Base-by-base conservation (phyloP, 2,888 invertebrate genomes). In the Brachyopa scutellaris region DNA sequence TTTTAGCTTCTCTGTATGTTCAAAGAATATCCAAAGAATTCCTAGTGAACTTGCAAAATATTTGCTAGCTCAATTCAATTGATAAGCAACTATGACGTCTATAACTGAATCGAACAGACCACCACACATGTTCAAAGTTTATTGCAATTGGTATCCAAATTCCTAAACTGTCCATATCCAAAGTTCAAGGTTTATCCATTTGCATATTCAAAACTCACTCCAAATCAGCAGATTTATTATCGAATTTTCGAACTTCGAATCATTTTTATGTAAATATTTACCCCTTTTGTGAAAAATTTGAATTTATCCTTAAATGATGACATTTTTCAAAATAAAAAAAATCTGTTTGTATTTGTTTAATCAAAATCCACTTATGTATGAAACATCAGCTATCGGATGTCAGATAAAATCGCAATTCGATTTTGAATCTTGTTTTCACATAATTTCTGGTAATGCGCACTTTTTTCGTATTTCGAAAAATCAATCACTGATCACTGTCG, bases 301-400 rank as follows among this genome's bases (percentile, higher is more conserved):
- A 90, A 88, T 86, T 88, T 90, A 85, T 90, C 90, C 86, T 89
- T 90, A 79, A 90, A 88, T 40, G 90, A 90, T 83, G 90, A 88
- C 90, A 90, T 90, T 21, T 29, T n/a, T n/a, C 26, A 17, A 2
- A 38, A 17, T 7, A n/a, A 3, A 47, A 29, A 19, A 49, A n/a
- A n/a, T n/a, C 15, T n/a, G 15, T 40, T 33, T 61, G 17, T 1
- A 33, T 17, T 31, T 17, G 11, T 62, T 29, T 7, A 64, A 36
- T 49, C n/a, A n/a, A 8, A 26, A 55, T 45, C 8, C 66, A 66
- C 49, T 51, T 36, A 9, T 21, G 1, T 33, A 7, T 29, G n/a
- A n/a, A n/a, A n/a, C n/a, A n/a, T n/a, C n/a, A n/a, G n/a, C n/a
- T n/a, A n/a, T n/a, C n/a, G n/a, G n/a, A n/a, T 13, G 8, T 38